A percentile compares a stretch with the other conserved stretches of the same genome.
Evolutionary conservation across 2,888 invertebrate species (phyloP).

Genomic region (Tethea ocularis): DNA sequence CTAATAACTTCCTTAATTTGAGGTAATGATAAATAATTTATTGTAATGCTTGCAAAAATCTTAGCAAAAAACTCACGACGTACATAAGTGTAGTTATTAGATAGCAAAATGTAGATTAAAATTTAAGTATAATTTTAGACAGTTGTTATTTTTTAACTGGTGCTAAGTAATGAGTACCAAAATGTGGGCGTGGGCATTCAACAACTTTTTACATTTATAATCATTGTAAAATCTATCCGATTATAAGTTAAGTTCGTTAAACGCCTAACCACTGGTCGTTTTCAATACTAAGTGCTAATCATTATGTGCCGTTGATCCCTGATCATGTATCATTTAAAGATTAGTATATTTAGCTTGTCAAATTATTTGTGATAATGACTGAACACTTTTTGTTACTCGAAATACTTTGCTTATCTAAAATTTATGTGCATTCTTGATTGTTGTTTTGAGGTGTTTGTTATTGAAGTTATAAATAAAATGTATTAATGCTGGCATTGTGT

Average conservation of each 20-base stretch:
- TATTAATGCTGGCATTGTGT: neutral
- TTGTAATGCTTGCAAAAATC: neutral
- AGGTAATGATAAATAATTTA: slow-evolving; percentile 17
- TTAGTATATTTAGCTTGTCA: slow-evolving; percentile 5
- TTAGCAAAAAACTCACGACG: neutral
- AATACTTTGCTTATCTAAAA: neutral
- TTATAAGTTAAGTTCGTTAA: slow-evolving; percentile 57
- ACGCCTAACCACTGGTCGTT: slow-evolving; percentile 46
- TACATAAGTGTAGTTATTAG: slow-evolving; percentile 22
- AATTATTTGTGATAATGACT: neutral
- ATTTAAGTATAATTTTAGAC: slow-evolving; percentile 16
- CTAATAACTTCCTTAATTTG: slow-evolving; percentile 27
- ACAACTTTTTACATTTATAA: slow-evolving; percentile 30
- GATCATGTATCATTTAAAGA: slow-evolving; percentile 1
- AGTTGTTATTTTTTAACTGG: slow-evolving; percentile 19
- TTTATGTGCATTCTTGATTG: slow-evolving; percentile 5
- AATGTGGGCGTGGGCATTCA: slow-evolving; percentile 30
- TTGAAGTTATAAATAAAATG: neutral
- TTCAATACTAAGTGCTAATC: slow-evolving; percentile 54
- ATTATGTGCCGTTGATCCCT: slow-evolving; percentile 34
- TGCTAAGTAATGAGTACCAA: slow-evolving; percentile 27
- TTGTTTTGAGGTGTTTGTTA: neutral
- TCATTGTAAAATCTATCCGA: slow-evolving; percentile 31
- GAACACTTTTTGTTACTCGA: neutral
- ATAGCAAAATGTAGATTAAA: slow-evolving; percentile 22